Conservation (phyloP, 2,113 vertebrate species). For the Cranoglanis bouderius region DNA sequence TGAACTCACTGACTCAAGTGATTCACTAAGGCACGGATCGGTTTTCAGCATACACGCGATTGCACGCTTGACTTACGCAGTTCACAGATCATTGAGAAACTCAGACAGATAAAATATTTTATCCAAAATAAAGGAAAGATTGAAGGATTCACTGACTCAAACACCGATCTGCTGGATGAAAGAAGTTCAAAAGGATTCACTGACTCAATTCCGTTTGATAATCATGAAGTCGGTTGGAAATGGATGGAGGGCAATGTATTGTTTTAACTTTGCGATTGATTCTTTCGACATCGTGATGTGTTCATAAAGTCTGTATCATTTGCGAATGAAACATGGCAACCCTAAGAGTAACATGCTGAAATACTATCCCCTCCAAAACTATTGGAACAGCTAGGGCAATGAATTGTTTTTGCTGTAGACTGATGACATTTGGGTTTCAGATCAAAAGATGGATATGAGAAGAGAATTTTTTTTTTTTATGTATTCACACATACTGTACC, state of each 20-base stretch:
- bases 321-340: background rate
- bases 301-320: background rate
- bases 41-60: background rate
- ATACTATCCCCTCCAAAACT: background rate
- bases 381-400: no score
- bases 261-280: background rate
- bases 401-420: no score
- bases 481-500: background rate
- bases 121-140: background rate
- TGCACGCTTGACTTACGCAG: background rate
- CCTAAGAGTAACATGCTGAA: background rate
- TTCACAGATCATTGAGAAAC: background rate
- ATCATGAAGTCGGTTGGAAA: background rate
- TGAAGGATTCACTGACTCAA: background rate
- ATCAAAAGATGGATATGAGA: no score
- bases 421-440: no score
- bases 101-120: background rate
- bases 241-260: background rate
- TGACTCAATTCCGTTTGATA: background rate
- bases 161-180: background rate
- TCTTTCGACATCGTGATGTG: background rate
- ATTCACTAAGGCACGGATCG: background rate
- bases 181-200: background rate
- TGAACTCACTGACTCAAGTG: background rate
- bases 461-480: no score